Conservation (phyloP, 2,888 invertebrate genomes). For the Calameuta pallipes region DNA sequence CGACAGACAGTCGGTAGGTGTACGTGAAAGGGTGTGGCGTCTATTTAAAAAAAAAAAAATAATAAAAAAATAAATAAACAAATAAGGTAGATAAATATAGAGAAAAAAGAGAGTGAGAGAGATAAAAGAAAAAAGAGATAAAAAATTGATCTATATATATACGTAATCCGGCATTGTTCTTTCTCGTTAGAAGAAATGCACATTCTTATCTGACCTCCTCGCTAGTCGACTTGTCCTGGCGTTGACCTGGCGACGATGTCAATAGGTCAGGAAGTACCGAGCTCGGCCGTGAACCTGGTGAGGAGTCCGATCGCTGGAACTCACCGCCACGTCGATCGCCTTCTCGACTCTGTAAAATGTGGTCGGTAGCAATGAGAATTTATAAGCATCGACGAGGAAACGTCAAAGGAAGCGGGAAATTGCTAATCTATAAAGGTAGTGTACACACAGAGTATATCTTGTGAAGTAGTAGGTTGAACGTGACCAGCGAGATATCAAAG, state of each 20-base stretch:
- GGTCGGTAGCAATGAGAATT: slow-evolving; percentile 19
- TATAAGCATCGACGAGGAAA: slow-evolving; percentile 8
- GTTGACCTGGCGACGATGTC: slow-evolving; percentile 87
- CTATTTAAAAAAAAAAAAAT: no score
- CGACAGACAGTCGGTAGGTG: no score
- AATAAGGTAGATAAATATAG: slow-evolving; percentile 2
- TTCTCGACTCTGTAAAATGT: slow-evolving; percentile 60
- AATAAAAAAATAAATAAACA: neutral
- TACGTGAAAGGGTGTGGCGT: no score
- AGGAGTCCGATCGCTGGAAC: slow-evolving; percentile 68
- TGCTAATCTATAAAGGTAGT: slow-evolving; percentile 14
- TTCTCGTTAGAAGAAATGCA: no score
- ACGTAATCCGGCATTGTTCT: no score
- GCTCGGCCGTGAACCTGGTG: slow-evolving; percentile 80
- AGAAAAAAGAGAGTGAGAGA: slow-evolving; percentile 13
- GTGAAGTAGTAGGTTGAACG: slow-evolving; percentile 2
- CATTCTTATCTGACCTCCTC: slow-evolving; percentile 83
- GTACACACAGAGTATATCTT: slow-evolving; percentile 22
- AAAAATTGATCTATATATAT: slow-evolving; percentile 16
- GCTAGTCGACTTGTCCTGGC: slow-evolving; percentile 92
- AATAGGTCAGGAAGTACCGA: slow-evolving; percentile 95
- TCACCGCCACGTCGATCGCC: slow-evolving; percentile 68
- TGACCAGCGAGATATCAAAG: slow-evolving; percentile 25
- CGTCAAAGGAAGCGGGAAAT: slow-evolving; percentile 12
- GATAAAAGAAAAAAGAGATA: slow-evolving; percentile 16